phyloP scores from a whole-genome alignment of 2,888 invertebrate species.

The Drosophila tripunctata region DNA sequence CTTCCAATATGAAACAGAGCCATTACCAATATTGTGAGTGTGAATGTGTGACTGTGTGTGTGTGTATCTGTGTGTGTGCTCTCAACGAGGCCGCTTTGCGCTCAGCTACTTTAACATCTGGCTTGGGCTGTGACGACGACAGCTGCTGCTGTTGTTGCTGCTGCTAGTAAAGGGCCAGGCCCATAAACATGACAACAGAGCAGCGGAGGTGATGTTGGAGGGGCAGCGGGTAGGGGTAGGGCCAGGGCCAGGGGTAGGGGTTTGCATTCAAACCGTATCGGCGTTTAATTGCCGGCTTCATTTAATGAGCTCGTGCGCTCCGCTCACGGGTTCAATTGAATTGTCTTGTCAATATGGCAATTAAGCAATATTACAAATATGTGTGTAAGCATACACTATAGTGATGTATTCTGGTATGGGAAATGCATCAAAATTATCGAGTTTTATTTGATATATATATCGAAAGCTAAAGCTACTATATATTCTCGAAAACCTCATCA shows the following conservation, averaged over 20 bases:
- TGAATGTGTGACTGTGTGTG: constrained; percentile 10
- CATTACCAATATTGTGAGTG: constrained; percentile 54
- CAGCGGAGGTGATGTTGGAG: not conserved
- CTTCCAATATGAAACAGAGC: constrained; percentile 67
- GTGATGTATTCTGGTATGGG: no score
- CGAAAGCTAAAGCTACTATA: no score
- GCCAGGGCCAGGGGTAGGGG: constrained; percentile 12
- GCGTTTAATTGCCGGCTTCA: constrained; percentile 49
- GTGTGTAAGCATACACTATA: not conserved
- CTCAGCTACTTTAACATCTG: constrained; percentile 57
- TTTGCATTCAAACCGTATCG: constrained; percentile 18
- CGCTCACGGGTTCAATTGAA: constrained; percentile 63
- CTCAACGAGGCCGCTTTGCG: constrained; percentile 67
- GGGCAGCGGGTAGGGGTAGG: constrained; percentile 1
- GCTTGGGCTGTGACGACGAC: constrained; percentile 50
- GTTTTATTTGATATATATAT: no score
- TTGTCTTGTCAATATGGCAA: constrained; percentile 50
- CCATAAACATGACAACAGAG: no score
- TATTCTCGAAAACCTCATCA: no score
- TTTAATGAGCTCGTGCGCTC: constrained; percentile 45
- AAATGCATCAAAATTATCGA: no score
- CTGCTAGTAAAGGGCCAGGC: constrained; percentile 42
- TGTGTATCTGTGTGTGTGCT: constrained; percentile 33
- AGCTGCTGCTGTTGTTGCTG: constrained; percentile 67
- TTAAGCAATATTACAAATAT: constrained; percentile 9